Conservation (phyloP, 2,113 vertebrate genomes). For the Phylloscopus whistleri region DNA sequence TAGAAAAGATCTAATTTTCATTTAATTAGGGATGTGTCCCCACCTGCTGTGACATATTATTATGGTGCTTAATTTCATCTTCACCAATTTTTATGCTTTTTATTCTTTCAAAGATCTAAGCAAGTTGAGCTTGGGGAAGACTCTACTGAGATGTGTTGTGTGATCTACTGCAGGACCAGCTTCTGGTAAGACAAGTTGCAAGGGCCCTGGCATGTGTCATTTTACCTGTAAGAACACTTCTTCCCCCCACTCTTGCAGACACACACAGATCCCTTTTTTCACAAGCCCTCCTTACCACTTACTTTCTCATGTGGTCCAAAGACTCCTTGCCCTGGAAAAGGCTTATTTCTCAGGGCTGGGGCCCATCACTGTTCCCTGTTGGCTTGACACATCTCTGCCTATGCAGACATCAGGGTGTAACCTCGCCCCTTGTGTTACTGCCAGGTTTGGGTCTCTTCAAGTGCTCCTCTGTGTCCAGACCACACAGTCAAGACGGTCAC, state of each 20-base stretch:
- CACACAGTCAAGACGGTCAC: rapidly evolving
- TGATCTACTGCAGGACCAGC: background rate
- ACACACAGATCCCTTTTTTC: background rate
- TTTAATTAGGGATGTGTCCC: background rate
- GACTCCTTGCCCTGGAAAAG: background rate
- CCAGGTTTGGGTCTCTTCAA: background rate
- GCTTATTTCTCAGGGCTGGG: rapidly evolving
- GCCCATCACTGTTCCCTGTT: background rate
- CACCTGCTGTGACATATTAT: background rate
- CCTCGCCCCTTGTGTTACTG: rapidly evolving
- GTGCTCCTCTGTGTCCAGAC: background rate
- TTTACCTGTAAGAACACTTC: background rate
- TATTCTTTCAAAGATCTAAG: background rate
- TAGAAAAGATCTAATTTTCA: background rate
- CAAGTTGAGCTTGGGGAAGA: background rate
- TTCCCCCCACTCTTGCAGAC: rapidly evolving
- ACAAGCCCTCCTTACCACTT: background rate
- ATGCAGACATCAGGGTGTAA: rapidly evolving
- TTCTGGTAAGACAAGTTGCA: background rate
- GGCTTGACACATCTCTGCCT: background rate
- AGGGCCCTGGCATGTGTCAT: background rate
- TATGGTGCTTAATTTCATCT: background rate
- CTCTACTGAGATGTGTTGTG: background rate
- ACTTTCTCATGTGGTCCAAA: too few relatives aligned
- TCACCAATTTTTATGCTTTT: background rate